Evolutionary conservation across 30 jellyfish, hydroid and myxozoan genomes (phyloP), one percentile per base, ranked within the genome.

Genomic region (Calvadosia cruxmelitensis): DNA sequence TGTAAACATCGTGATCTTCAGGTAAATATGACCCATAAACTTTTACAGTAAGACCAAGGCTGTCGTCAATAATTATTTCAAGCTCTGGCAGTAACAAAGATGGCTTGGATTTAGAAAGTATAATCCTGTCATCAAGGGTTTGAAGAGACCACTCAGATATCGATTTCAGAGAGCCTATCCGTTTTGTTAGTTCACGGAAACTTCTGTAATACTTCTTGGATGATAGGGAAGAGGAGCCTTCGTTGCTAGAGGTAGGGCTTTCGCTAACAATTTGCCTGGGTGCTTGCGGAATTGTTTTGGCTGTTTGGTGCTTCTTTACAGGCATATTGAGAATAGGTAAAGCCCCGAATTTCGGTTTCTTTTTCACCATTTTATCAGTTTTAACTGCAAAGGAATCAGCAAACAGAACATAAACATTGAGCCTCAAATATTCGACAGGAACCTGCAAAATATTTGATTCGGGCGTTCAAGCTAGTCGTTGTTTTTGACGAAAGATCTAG

Each of bases 301-400:
- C n/a, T n/a, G n/a, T n/a, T n/a, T n/a, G n/a, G n/a, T n/a, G 62
- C 23, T 63, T 32, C 33, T 33, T 66, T 63, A 10, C 2, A 27
- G 75, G 75, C 75, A 66, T 66, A 29, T 66, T 66, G 25, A 66
- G 63, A 25, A 1, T 32, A 27, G 75, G 75, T 13, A 66, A 33
- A 24, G 75, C 75, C 28, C 75, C 75, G 32, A 27, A 24, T 12
- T 20, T 29, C 33, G 75, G 75, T 27, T 32, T 29, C 75, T 66
- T 66, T 27, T 66, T 66, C 32, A 29, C 32, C 75, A 66, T 66
- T 33, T 29, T 66, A 16, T 66, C 63, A 27, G 64, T 24, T 23
- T 66, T 31, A 32, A 66, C 75, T 66, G 63, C 29, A 66, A 66
- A 66, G n/a, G n/a, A n/a, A n/a, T n/a, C n/a, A n/a, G n/a, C n/a